Evolutionary conservation across 2,113 vertebrate species (phyloP), one percentile per base, ranked within the genome.

Genomic region (Sigmodon hispidus): DNA sequence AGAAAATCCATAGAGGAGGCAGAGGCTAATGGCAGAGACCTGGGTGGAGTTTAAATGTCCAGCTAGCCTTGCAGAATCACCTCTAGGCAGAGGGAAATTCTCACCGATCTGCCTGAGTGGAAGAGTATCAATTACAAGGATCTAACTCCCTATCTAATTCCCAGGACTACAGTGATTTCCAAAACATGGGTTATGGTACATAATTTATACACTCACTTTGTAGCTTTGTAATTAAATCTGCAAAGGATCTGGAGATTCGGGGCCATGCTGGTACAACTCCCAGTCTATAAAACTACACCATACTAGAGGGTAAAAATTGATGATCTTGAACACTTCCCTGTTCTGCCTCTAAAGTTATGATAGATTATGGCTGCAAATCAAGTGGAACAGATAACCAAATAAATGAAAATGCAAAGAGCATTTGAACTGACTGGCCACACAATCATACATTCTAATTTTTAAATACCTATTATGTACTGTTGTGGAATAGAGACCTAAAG

Each of bases 181-280:
- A 90, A 95, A 97, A 96, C 97, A 97, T 59, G 43, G 76, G 36
- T 34, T 16, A 86, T 95, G 40, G 7, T 97, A 87, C 94, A 98
- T 97, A 96, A 97, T 97, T 97, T 96, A 97, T 96, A 87, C 19
- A 16, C 40, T 94, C 76, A 88, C 87, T 97, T 96, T 90, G 96
- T 96, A 96, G 95, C 89, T 94, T 80, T 96, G 94, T 96, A 94
- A 96, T 96, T 96, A 95, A 90, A 97, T 96, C 93, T 92, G 36
- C 61, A 94, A 85, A 94, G 85, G 84, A 95, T 92, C 91, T 94
- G 70, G 91, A 96, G 57, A 72, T 48, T 69, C 45, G 29, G 21
- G 65, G 73, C 87, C 40, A 16, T 52, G 69, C 72, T 79, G n/a
- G 89, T 70, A 52, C 34, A 83, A 85, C 59, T 95, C 43, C 45